These are phyloP conservation scores for Marcusenius ussheri DNA, from an alignment of 2,113 vertebrate genomes.

Conservation along the genomic window DNA sequence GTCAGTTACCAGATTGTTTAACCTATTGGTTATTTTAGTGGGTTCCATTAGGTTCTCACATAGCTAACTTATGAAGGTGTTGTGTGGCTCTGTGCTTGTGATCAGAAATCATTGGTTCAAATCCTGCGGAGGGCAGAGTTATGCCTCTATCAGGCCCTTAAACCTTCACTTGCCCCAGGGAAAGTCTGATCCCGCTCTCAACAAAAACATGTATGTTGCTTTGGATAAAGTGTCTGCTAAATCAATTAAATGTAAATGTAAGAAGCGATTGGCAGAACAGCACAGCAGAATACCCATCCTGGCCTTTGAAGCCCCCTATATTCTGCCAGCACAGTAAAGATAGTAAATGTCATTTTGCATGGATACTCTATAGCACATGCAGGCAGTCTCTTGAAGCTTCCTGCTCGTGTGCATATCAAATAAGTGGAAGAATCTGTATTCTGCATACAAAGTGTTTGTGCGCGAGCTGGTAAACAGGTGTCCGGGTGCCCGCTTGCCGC, in stretches of 20 bases:
- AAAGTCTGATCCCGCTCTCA: neutral
- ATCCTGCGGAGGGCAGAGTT: neutral
- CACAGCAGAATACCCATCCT: neutral
- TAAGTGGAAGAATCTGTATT: constrained; percentile 2
- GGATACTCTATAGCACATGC: neutral
- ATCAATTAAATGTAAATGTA: neutral
- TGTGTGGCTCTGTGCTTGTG: neutral
- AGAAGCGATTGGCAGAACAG: neutral
- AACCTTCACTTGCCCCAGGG: neutral
- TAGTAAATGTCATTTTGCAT: neutral
- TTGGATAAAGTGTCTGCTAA: neutral
- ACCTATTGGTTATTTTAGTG: neutral
- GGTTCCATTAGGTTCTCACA: neutral
- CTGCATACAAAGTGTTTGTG: constrained; percentile 7
- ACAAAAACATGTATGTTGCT: neutral
- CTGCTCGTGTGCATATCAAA: neutral
- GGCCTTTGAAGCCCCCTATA: neutral
- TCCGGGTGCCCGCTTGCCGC: neutral
- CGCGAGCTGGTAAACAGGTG: neutral
- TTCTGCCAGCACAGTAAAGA: neutral
- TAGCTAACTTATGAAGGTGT: neutral
- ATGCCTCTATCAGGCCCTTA: neutral
- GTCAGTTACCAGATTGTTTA: neutral
- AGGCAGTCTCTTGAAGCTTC: neutral
- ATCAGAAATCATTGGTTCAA: neutral